A percentile compares a stretch with the other conserved stretches of the same genome.
These are phyloP conservation scores for Clostera curtula DNA, from an alignment of 2,888 invertebrate species.

Conservation along the genomic window DNA sequence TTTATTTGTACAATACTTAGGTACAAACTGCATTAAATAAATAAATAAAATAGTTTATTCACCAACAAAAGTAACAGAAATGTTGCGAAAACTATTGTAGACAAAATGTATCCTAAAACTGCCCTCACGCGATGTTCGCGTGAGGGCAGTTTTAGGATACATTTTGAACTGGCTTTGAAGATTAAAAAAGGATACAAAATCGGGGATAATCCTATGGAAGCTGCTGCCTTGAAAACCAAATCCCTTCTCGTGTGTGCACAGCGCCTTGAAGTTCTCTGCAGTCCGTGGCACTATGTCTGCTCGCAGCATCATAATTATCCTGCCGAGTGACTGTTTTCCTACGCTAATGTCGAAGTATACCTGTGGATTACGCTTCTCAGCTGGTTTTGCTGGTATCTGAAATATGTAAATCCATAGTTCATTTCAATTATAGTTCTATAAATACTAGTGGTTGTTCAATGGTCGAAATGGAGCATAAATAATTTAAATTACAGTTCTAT, in stretches of 20 bases:
- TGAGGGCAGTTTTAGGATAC: too few relatives aligned
- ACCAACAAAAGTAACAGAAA: too few relatives aligned
- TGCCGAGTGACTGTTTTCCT: conserved; percentile 89
- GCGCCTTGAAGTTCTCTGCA: conserved; percentile 92
- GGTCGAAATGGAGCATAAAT: too few relatives aligned
- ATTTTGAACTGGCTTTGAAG: too few relatives aligned
- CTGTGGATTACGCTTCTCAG: conserved; percentile 83
- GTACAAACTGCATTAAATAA: too few relatives aligned
- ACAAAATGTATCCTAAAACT: too few relatives aligned
- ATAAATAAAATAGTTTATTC: too few relatives aligned
- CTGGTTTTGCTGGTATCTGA: conserved; percentile 46
- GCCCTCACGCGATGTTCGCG: too few relatives aligned
- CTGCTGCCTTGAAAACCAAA: conserved; percentile 94
- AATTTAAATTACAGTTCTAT: too few relatives aligned
- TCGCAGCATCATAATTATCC: conserved; percentile 93
- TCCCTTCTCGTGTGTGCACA: conserved; percentile 97
- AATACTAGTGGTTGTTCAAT: too few relatives aligned
- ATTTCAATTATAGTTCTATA: conserved; percentile 3
- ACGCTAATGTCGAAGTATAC: conserved; percentile 97
- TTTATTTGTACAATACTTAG: too few relatives aligned
- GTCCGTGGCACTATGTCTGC: conserved; percentile 96
- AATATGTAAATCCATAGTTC: conserved; percentile 11
- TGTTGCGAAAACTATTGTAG: too few relatives aligned
- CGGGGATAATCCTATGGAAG: conserved; percentile 97
- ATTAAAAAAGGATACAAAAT: conserved; percentile 96